Conservation (phyloP, 2,888 invertebrate species). For the Ethmia dodecea region DNA sequence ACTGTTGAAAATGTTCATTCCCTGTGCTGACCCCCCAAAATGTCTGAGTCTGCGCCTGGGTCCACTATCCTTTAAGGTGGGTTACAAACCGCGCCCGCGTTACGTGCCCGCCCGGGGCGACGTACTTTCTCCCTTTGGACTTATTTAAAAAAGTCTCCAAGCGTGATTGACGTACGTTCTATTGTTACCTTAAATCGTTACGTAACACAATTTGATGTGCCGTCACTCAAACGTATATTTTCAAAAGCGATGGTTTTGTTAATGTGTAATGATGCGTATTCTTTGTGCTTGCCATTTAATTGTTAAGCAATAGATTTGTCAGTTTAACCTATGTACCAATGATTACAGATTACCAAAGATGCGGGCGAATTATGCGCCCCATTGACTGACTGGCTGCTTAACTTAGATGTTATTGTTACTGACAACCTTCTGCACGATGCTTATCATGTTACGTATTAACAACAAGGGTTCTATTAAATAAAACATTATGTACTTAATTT, state of each 20-base stretch:
- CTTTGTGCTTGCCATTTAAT: conserved; percentile 70
- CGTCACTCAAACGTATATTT: conserved; percentile 62
- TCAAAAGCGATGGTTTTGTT: conserved; percentile 61
- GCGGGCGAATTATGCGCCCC: conserved; percentile 31
- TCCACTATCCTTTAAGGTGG: neutral
- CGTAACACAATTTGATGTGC: conserved; percentile 61
- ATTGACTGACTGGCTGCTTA: conserved; percentile 28
- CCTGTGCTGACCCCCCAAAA: too few relatives aligned
- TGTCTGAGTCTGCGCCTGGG: too few relatives aligned
- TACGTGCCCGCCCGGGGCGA: conserved; percentile 33
- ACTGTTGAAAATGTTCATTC: too few relatives aligned
- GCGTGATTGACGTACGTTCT: conserved; percentile 56
- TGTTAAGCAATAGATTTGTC: conserved; percentile 61
- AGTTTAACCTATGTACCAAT: conserved; percentile 53
- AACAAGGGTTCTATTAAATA: too few relatives aligned
- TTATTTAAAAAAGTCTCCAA: conserved; percentile 75
- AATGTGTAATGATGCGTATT: conserved; percentile 71
- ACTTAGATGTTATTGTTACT: conserved; percentile 9
- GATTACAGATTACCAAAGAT: conserved; percentile 45
- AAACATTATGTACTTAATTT: too few relatives aligned
- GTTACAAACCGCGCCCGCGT: conserved; percentile 1
- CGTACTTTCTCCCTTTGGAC: conserved; percentile 68
- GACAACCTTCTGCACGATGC: neutral
- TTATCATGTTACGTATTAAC: neutral
- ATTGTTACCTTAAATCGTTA: conserved; percentile 62